phyloP scores from a whole-genome alignment of 2,113 vertebrate species.

The Pyrgilauda ruficollis region DNA sequence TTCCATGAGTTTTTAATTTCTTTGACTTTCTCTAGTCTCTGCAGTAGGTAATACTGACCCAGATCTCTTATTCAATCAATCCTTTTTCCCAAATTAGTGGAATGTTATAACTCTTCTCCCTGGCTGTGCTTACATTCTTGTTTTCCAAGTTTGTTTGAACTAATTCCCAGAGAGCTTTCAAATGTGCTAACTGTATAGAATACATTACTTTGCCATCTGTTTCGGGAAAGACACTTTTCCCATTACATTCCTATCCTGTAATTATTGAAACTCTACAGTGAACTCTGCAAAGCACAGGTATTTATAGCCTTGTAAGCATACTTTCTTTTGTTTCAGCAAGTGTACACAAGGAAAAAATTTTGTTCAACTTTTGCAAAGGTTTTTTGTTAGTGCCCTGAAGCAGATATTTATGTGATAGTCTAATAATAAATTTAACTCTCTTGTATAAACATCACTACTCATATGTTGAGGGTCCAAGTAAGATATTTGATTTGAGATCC shows the following conservation, averaged over 20 bases:
- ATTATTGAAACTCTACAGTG: conserved; percentile 14
- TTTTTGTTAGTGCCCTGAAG: not conserved
- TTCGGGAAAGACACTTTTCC: not conserved
- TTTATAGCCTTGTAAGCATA: not conserved
- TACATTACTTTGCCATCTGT: conserved; percentile 49
- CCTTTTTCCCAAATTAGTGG: not conserved
- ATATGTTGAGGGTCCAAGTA: not conserved
- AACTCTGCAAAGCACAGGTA: not conserved
- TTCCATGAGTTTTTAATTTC: not conserved
- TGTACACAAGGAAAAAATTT: not conserved
- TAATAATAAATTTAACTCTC: not conserved
- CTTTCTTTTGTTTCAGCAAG: not conserved
- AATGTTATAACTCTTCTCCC: not conserved
- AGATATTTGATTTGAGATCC: not conserved
- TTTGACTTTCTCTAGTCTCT: not conserved
- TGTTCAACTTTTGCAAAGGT: not conserved
- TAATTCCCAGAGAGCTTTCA: not conserved
- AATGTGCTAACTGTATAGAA: conserved; percentile 44
- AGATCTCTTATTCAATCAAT: not conserved
- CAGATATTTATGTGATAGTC: not conserved
- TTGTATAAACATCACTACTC: not conserved
- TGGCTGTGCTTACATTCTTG: not conserved
- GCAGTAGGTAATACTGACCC: not conserved
- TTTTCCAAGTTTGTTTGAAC: conserved; percentile 48
- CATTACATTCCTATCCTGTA: not conserved